Percentiles rank a stretch among this genome's conserved stretches.
Evolutionary conservation across 2,888 invertebrate genomes (phyloP).

Genomic region (Nycteola revayana): DNA sequence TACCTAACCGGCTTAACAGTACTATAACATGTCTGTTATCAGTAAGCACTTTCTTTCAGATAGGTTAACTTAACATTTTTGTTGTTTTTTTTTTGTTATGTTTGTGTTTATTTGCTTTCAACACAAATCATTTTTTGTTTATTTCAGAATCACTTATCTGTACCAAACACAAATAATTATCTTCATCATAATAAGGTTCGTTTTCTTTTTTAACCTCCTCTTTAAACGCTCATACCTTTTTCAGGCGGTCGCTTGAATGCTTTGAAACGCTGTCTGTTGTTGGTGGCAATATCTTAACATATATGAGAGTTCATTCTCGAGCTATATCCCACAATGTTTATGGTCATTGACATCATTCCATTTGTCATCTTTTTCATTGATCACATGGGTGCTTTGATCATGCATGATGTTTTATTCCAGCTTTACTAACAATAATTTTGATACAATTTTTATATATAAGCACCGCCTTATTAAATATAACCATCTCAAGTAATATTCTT

Average conservation of each 20-base stretch:
- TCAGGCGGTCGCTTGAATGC: constrained; percentile 59
- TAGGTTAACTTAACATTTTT: constrained; percentile 50
- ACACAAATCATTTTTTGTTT: constrained; percentile 83
- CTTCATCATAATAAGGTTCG: constrained; percentile 90
- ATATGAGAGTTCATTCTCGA: constrained; percentile 24
- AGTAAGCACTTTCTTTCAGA: constrained; percentile 29
- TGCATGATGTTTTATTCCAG: constrained; percentile 36
- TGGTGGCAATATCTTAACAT: constrained; percentile 29
- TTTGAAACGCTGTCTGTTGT: constrained; percentile 46
- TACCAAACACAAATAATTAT: constrained; percentile 92
- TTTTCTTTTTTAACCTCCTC: constrained; percentile 76
- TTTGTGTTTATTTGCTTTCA: constrained; percentile 82
- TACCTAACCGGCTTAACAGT: constrained; percentile 40
- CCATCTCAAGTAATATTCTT: constrained; percentile 7
- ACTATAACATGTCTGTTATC: constrained; percentile 15
- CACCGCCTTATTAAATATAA: constrained; percentile 20
- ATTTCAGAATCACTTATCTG: constrained; percentile 94
- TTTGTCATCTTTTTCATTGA: constrained; percentile 18
- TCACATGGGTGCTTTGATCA: constrained; percentile 30
- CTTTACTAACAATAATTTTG: constrained; percentile 18
- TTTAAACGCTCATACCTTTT: constrained; percentile 55
- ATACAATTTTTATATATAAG: constrained; percentile 20
- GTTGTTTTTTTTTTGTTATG: constrained; percentile 65
- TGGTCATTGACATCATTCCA: constrained; percentile 1
- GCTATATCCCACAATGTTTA: constrained; percentile 19